These are phyloP conservation scores for Heloderma charlesbogerti DNA, from an alignment of 2,113 vertebrate genomes.

Conservation along the genomic window DNA sequence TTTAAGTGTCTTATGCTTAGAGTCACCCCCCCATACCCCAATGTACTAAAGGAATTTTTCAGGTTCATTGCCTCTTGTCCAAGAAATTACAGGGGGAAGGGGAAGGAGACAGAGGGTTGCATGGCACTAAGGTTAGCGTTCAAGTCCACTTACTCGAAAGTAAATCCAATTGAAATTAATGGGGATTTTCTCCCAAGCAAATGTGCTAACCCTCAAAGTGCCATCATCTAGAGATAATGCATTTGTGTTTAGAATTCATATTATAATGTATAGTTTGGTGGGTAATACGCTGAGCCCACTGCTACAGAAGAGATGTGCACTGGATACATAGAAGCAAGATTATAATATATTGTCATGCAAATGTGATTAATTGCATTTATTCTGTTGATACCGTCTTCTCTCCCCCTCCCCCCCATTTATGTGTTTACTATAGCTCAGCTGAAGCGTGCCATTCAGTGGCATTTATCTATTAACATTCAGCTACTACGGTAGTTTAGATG, in stretches of 20 bases:
- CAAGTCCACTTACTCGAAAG: neutral
- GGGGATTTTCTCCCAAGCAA: neutral
- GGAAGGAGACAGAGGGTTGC: neutral
- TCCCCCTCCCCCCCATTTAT: neutral
- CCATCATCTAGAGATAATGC: neutral
- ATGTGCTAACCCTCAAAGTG: neutral
- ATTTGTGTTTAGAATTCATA: neutral
- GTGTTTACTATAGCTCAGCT: conserved; percentile 32
- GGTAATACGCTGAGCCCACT: neutral
- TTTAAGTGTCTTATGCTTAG: neutral
- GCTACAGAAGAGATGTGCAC: conserved; percentile 28
- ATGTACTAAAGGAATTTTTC: neutral
- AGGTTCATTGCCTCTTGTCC: neutral
- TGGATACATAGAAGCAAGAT: conserved; percentile 30
- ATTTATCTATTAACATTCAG: conserved; percentile 54
- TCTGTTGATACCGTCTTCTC: conserved; percentile 55
- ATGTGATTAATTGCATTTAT: conserved; percentile 51
- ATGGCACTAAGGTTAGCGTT: neutral
- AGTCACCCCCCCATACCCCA: neutral
- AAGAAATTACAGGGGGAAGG: neutral
- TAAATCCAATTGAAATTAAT: neutral
- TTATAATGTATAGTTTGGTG: neutral
- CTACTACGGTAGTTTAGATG: conserved; percentile 41
- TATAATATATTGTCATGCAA: conserved; percentile 50
- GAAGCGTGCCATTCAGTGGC: conserved; percentile 24